A percentile compares a stretch with the other conserved stretches of the same genome.
phyloP scores from a whole-genome alignment of 2,797 vertebrate genomes.

The Sebastes nivosus region DNA sequence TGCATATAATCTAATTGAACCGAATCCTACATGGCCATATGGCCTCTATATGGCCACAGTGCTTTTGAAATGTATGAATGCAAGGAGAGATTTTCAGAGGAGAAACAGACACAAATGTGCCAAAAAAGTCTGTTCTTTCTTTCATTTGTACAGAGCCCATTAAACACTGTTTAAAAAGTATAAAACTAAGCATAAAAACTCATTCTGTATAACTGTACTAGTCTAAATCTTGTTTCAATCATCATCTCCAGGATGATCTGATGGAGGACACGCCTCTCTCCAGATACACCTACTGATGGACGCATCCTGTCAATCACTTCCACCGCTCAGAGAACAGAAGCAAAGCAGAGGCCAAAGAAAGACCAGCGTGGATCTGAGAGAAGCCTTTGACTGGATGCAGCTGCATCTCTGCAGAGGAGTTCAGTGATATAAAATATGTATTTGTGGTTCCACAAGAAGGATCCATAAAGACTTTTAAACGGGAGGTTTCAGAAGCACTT shows the following conservation, averaged over 20 bases:
- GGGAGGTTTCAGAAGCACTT: constrained; percentile 13
- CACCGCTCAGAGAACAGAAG: constrained; percentile 19
- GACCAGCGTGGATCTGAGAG: constrained; percentile 14
- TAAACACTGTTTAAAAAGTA: not conserved
- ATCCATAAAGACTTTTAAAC: constrained; percentile 8
- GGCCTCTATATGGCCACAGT: too few species aligned
- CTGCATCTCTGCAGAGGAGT: constrained; percentile 14
- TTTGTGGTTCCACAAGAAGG: not conserved
- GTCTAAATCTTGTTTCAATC: not conserved
- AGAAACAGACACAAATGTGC: not conserved
- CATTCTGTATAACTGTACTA: not conserved
- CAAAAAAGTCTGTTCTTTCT: not conserved
- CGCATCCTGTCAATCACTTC: not conserved
- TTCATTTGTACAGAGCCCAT: not conserved
- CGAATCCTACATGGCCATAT: not conserved
- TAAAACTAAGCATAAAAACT: not conserved
- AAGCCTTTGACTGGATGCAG: constrained; percentile 24
- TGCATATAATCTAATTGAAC: too few species aligned
- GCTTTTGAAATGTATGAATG: not conserved
- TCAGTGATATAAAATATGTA: not conserved
- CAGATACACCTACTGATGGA: constrained; percentile 86
- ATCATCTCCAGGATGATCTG: constrained; percentile 85
- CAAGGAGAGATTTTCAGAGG: not conserved
- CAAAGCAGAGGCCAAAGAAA: constrained; percentile 24
- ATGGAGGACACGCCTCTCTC: constrained; percentile 92